These are phyloP conservation scores for Pherbina coryleti DNA, from an alignment of 2,888 invertebrate genomes.

Conservation along the genomic window DNA sequence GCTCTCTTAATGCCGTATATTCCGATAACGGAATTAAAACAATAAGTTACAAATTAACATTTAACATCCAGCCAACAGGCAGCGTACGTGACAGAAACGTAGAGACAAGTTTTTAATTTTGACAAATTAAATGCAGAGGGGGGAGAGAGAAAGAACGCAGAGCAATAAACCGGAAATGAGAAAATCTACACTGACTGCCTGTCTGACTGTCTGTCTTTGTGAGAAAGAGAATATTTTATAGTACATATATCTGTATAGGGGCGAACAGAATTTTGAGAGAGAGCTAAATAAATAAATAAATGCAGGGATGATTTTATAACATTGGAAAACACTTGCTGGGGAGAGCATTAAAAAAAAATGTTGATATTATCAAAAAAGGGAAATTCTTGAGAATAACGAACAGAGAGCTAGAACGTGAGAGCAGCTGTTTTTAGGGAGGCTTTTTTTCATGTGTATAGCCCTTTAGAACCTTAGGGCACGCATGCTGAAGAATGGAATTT, in stretches of 20 bases:
- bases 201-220: neutral
- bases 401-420: neutral
- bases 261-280: neutral
- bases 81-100: constrained; percentile 31
- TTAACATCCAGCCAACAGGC: neutral
- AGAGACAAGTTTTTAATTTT: constrained; percentile 4
- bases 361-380: neutral
- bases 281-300: constrained; percentile 2
- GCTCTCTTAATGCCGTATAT: neutral
- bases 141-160: neutral
- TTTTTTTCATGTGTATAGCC: neutral
- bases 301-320: constrained; percentile 19
- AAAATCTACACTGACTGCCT: constrained; percentile 14
- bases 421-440: constrained; percentile 4
- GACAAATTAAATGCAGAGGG: neutral
- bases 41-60: constrained; percentile 26
- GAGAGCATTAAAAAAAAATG: neutral
- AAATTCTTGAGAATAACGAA: constrained; percentile 14
- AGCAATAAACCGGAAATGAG: constrained; percentile 36
- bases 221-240: neutral
- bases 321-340: neutral
- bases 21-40: constrained; percentile 6
- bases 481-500: neutral
- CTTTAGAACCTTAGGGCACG: neutral
- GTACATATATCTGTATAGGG: neutral